Percentiles rank a stretch among this genome's conserved stretches.
These are phyloP conservation scores for Oostethus manadensis DNA, from an alignment of 2,113 vertebrate species.

Conservation along the genomic window DNA sequence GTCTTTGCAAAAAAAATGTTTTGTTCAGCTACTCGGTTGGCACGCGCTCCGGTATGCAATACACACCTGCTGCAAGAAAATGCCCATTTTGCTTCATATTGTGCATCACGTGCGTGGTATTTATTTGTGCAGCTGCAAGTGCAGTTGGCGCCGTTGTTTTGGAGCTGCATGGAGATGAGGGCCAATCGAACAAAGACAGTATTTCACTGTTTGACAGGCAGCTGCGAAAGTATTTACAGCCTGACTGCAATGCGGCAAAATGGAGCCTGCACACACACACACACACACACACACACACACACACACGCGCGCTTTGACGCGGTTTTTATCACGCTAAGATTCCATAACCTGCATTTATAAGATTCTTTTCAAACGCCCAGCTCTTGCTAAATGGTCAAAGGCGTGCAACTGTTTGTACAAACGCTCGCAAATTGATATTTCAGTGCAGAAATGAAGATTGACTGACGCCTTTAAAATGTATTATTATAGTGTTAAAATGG, in stretches of 20 bases:
- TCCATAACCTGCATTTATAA: not conserved
- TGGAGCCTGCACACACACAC: slow-evolving; percentile 36
- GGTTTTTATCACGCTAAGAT: not conserved
- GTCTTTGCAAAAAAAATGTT: no score
- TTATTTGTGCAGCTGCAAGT: slow-evolving; percentile 18
- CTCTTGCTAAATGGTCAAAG: not conserved
- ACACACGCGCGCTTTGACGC: not conserved
- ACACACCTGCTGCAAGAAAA: not conserved
- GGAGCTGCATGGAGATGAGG: slow-evolving; percentile 59
- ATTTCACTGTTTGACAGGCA: slow-evolving; percentile 98
- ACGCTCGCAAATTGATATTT: not conserved
- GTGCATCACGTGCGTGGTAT: not conserved
- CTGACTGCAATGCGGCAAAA: slow-evolving; percentile 93
- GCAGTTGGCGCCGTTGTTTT: slow-evolving; percentile 45
- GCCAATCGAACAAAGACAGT: slow-evolving; percentile 93
- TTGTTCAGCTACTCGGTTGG: no score
- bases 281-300: not conserved
- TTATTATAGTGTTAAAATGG: no score
- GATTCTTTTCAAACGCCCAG: not conserved
- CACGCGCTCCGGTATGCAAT: no score
- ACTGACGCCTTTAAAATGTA: no score
- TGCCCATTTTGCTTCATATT: not conserved
- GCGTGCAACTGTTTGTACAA: no score
- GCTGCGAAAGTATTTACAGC: slow-evolving; percentile 99
- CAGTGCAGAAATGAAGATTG: not conserved